Evolutionary conservation across 2,113 vertebrate genomes (phyloP).

Genomic region (Epinephelus moara): DNA sequence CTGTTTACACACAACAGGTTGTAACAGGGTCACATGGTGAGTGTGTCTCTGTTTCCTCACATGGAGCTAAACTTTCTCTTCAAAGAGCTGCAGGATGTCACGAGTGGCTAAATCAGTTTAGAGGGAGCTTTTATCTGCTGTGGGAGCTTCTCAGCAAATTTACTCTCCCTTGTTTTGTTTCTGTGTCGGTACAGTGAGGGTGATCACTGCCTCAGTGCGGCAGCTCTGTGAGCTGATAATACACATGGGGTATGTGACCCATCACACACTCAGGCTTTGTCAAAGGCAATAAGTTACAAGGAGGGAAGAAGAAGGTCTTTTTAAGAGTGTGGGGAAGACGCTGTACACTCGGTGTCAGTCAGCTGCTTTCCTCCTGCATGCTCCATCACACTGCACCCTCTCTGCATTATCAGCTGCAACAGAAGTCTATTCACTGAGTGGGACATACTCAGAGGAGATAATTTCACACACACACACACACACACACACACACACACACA

Average conservation of each 20-base stretch:
- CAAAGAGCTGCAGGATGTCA: constrained; percentile 26
- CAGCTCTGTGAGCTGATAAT: constrained; percentile 30
- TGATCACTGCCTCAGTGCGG: neutral
- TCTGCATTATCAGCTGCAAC: constrained; percentile 40
- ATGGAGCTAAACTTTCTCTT: constrained; percentile 9
- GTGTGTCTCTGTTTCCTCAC: neutral
- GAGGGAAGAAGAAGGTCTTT: constrained; percentile 17
- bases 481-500: constrained; percentile 20
- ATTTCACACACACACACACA: constrained; percentile 51
- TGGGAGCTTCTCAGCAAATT: constrained; percentile 22
- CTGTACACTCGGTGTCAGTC: constrained; percentile 49
- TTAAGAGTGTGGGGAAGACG: constrained; percentile 18
- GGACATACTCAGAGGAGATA: constrained; percentile 27
- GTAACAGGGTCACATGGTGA: constrained; percentile 19
- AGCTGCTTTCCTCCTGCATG: constrained; percentile 59
- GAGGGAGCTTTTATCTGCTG: constrained; percentile 34
- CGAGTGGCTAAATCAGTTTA: constrained; percentile 9
- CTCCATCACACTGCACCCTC: constrained; percentile 54
- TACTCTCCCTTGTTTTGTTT: constrained; percentile 10
- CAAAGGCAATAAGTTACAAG: constrained; percentile 27
- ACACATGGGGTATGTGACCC: constrained; percentile 21
- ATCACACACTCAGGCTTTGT: constrained; percentile 14
- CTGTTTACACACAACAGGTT: constrained; percentile 25
- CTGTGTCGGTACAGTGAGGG: constrained; percentile 20
- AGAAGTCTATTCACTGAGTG: constrained; percentile 60